A percentile compares a stretch with the other conserved stretches of the same genome.
These are phyloP conservation scores for Corythornis madagascariensis DNA, from an alignment of 2,113 vertebrate genomes.

Conservation along the genomic window DNA sequence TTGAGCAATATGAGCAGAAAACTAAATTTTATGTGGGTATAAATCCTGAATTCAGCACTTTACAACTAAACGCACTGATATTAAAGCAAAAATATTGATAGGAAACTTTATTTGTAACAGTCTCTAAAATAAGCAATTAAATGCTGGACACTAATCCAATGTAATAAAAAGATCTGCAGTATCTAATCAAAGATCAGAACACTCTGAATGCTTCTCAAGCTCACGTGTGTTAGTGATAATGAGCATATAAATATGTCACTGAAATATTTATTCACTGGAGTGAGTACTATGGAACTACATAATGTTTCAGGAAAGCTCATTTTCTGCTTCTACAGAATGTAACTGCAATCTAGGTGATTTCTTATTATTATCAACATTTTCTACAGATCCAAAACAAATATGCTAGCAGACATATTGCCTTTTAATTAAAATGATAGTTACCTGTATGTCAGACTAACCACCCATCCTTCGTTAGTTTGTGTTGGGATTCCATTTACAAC, in stretches of 20 bases:
- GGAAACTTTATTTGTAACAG: not conserved
- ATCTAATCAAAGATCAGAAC: not conserved
- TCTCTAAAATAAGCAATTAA: not conserved
- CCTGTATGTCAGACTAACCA: constrained; percentile 98
- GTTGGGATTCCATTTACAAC: constrained; percentile 92
- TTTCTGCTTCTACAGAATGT: not conserved
- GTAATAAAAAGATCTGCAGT: not conserved
- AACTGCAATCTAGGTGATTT: not conserved
- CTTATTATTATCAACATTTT: not conserved
- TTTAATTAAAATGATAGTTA: constrained; percentile 68
- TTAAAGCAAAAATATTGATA: not conserved
- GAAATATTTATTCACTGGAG: no score
- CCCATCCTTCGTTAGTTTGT: constrained; percentile 90
- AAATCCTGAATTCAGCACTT: not conserved
- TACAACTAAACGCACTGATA: not conserved
- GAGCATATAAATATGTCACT: not conserved
- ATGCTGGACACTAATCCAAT: not conserved
- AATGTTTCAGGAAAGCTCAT: not conserved
- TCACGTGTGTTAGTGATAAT: not conserved
- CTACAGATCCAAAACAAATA: not conserved
- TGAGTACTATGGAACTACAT: not conserved
- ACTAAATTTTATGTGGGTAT: not conserved
- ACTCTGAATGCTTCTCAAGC: not conserved
- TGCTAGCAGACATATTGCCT: not conserved
- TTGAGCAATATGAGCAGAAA: not conserved